These are phyloP conservation scores for Chymomyza caudatula DNA, from an alignment of 2,888 invertebrate species.

Conservation along the genomic window DNA sequence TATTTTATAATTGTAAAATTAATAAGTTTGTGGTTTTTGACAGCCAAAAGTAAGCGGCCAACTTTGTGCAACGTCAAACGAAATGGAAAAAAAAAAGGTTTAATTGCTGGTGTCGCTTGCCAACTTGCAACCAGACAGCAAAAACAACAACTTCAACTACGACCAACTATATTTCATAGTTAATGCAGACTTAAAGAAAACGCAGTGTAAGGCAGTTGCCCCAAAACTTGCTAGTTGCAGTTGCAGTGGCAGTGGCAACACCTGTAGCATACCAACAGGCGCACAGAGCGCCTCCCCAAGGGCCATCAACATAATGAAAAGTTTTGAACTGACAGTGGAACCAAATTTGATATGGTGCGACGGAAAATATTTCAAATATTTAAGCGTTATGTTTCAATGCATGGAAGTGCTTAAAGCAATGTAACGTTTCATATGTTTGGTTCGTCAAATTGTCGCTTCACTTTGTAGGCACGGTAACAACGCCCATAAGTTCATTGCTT, in stretches of 20 bases:
- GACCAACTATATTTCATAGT: constrained; percentile 44
- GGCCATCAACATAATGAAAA: constrained; percentile 65
- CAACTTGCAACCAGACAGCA: constrained; percentile 34
- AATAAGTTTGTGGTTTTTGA: constrained; percentile 53
- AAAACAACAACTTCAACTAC: constrained; percentile 10
- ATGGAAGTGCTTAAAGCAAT: too few relatives aligned
- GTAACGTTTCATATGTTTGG: too few relatives aligned
- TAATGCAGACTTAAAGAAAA: constrained; percentile 14
- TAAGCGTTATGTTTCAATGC: too few relatives aligned
- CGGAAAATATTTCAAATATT: too few relatives aligned
- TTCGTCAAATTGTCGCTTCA: too few relatives aligned
- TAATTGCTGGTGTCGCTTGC: constrained; percentile 59
- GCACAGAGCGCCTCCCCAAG: constrained; percentile 14
- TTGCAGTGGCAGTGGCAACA: not conserved
- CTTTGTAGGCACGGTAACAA: too few relatives aligned
- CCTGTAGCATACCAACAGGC: constrained; percentile 35
- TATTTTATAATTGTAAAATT: constrained; percentile 65
- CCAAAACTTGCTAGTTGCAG: not conserved
- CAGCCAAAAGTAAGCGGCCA: constrained; percentile 21
- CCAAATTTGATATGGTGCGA: constrained; percentile 26
- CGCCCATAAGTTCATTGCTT: too few relatives aligned
- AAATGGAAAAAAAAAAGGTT: constrained; percentile 37
- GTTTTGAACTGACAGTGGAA: constrained; percentile 52
- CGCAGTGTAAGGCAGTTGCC: constrained; percentile 9
- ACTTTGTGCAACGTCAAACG: constrained; percentile 16